Conservation (phyloP, 2,113 vertebrate genomes). For the Leptocoma aspasia region DNA sequence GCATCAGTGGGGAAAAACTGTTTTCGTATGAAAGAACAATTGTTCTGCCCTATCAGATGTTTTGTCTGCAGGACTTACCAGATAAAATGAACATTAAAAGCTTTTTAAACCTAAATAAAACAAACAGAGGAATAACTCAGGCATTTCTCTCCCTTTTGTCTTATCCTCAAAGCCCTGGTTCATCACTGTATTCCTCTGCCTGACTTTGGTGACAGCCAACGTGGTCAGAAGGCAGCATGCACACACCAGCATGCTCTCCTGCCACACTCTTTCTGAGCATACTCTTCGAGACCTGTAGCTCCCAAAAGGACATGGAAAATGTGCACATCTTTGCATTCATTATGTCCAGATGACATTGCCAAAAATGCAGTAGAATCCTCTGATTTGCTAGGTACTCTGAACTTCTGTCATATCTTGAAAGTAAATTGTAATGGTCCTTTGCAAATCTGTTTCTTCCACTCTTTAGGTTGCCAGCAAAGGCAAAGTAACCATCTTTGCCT, state of each 20-base stretch:
- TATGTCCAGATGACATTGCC: neutral
- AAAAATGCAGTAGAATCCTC: neutral
- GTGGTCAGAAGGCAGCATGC: neutral
- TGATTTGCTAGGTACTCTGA: neutral
- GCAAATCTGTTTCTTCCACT: neutral
- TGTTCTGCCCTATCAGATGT: neutral
- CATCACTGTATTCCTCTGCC: neutral
- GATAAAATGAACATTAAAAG: neutral
- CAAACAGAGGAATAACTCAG: neutral
- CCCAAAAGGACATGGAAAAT: neutral
- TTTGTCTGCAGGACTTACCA: neutral
- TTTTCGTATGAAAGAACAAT: neutral
- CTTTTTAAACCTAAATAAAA: neutral
- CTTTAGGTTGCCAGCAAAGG: neutral
- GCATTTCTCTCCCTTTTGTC: neutral
- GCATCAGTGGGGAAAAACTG: neutral
- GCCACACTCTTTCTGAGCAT: neutral
- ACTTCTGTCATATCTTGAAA: neutral
- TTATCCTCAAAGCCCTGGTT: neutral
- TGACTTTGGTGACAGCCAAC: neutral
- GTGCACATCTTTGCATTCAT: neutral
- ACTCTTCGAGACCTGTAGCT: neutral
- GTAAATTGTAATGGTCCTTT: neutral
- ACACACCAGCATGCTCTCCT: accelerated
- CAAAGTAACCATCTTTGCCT: neutral